Evolutionary conservation across 2,797 vertebrate species (phyloP).

Genomic region (Carcharodon carcharias): DNA sequence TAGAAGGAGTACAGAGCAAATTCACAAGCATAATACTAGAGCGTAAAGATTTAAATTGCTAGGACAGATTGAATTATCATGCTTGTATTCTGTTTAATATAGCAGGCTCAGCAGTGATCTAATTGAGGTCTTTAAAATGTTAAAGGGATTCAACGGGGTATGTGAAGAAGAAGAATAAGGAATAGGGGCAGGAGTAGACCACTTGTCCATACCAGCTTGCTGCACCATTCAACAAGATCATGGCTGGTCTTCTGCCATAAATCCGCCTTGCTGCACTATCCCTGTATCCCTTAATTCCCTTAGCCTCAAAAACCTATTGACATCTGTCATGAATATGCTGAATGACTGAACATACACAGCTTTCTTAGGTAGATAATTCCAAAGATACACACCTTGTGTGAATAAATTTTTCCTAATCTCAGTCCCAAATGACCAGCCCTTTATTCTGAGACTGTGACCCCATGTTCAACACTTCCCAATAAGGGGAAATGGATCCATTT

Average conservation of each 20-base stretch:
- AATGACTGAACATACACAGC: background rate
- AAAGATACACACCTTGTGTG: background rate
- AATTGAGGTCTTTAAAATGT: background rate
- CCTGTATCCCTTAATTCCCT: background rate
- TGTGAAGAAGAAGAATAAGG: background rate
- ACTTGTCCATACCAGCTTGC: background rate
- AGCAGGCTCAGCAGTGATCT: background rate
- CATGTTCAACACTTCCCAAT: background rate
- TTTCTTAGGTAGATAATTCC: background rate
- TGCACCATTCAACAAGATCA: background rate
- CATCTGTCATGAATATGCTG: background rate
- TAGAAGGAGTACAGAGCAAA: background rate
- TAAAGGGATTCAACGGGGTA: background rate
- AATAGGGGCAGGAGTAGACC: background rate
- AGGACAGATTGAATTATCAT: background rate
- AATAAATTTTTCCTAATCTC: background rate
- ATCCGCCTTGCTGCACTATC: background rate
- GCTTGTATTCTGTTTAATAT: background rate
- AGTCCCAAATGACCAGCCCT: background rate
- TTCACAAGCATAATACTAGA: background rate
- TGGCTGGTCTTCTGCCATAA: background rate
- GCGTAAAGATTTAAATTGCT: background rate
- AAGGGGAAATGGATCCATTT: background rate
- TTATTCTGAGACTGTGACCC: background rate
- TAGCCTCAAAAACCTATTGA: background rate